Base-by-base conservation (phyloP, 92 coral and sea anemone species). In the Epizoanthus stellaris region DNA sequence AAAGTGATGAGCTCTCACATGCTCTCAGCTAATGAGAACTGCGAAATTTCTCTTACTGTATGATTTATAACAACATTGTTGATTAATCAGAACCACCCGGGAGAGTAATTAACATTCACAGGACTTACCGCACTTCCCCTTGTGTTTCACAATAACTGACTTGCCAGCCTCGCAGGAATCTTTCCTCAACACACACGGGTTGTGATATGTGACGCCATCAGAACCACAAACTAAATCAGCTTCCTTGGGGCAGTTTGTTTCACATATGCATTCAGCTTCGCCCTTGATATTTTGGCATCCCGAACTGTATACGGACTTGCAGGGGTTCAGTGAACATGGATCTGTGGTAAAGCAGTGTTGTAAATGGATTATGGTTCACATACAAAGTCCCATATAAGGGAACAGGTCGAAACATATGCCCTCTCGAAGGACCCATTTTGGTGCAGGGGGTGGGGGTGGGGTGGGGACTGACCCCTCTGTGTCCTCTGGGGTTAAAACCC, bases 121-220 rank as follows among this genome's bases (percentile, higher is more conserved):
- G 10, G 6, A n/a, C 80, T 73, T 81, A 87, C 90, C 90, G 47
- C 90, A 87, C 7, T 61, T 43, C 4, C 86, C 86, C 23, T 70
- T 62, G 45, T 81, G 72, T 57, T 87, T 80, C 75, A 80, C 58
- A 25, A 67, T 43, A 3, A 82, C 54, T 11, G 90, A 49, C 34
- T 39, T 81, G 62, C 80, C 76, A 5, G 72, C 75, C 16, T 47
- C 16, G 17, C 90, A 87, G 53, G 77, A 62, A 62, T 43, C 38
- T 34, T 70, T 77, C 13, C 36, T 61, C 66, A 87, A 70, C 25
- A 70, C 86, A 47, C 90, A 87, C 14, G 67, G 82, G 76, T 71
- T 87, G 45, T 52, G 16, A 66, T 87, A 87, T 49, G 86, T 87
- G 36, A 71, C 76, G 23, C 65, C 80, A 52, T 81, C 82, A 15